Base-by-base conservation (phyloP, 2,888 invertebrate genomes). In the Chymomyza fuscimana region DNA sequence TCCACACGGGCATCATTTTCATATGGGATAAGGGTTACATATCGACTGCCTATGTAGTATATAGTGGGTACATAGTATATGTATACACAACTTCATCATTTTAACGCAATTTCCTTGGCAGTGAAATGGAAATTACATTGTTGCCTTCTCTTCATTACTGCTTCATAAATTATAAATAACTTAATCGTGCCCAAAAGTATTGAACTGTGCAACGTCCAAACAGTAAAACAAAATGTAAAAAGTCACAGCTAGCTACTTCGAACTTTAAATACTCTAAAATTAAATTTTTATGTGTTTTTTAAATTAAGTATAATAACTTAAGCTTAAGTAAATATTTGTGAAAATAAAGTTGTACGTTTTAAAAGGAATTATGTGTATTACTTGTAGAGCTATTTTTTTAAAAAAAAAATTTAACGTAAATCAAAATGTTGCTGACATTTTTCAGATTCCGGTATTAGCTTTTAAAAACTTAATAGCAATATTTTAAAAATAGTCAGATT, bases 161-260 rank as follows among this genome's bases (percentile, higher is more conserved):
- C 69, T 74, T 74, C 81, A 84, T 84, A 84, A 84, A 87, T 84
- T 84, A 85, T 80, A 85, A 84, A 84, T 85, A 85, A 81, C 76
- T 85, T 86, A 86, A 81, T 83, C 82, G 82, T 85, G 82, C 82
- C 79, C 86, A 76, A 82, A 79, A 77, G 86, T 85, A 82, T 87
- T 87, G 82, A 87, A 79, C 82, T 78, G 87, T 79, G 52, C 64
- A 56, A 46, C 36, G 12, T 12, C 9, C 32, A 40, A 63, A 46
- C 65, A 54, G 46, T 16, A 63, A 65, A 67, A 60, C 15, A 12
- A 36, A 52, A 25, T 52, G 51, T 25, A 29, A 63, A 63, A 52
- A 32, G 32, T 22, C 16, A 52, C 4, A 10, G 15, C 40, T 10
- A 3, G 59, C n/a, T 22, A 19, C 32, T 15, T 22, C 29, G 59